Evolutionary conservation across 2,888 invertebrate species (phyloP).

Genomic region (Dasypolia templi): DNA sequence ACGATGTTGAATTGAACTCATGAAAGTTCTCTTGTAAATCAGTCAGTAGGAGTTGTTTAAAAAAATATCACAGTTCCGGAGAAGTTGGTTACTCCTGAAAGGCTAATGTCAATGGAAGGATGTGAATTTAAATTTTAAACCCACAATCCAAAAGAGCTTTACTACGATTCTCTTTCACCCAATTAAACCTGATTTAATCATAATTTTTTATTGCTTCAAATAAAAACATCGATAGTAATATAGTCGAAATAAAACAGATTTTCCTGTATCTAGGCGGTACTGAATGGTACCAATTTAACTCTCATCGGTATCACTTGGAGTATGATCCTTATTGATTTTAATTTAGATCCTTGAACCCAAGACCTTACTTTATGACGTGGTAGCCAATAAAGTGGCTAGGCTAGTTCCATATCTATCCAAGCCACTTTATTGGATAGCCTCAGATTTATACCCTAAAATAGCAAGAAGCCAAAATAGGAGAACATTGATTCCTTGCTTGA

Average conservation of each 20-base stretch:
- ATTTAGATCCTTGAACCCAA: conserved; percentile 52
- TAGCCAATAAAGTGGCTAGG: not conserved
- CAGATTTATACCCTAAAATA: conserved; percentile 5
- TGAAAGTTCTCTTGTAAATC: not conserved
- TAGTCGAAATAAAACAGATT: not conserved
- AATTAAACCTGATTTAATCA: not conserved
- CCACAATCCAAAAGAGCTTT: not conserved
- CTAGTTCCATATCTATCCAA: conserved; percentile 8
- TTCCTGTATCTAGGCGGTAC: conserved; percentile 24
- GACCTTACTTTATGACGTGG: conserved; percentile 32
- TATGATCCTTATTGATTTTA: conserved; percentile 55
- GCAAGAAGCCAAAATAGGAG: conserved; percentile 1
- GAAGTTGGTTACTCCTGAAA: not conserved
- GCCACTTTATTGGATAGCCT: conserved; percentile 29
- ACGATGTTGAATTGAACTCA: conserved; percentile 12
- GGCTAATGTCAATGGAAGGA: too few relatives aligned
- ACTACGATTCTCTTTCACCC: not conserved
- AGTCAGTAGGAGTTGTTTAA: not conserved
- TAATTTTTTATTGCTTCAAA: not conserved
- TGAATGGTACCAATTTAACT: conserved; percentile 51
- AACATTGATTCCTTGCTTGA: not conserved
- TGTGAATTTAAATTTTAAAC: not conserved
- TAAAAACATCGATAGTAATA: not conserved
- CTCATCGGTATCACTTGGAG: conserved; percentile 51
- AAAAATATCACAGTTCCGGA: not conserved